Percentiles rank a stretch among this genome's conserved stretches.
These are phyloP conservation scores for Nebria brevicollis DNA, from an alignment of 2,888 invertebrate genomes.

Conservation along the genomic window DNA sequence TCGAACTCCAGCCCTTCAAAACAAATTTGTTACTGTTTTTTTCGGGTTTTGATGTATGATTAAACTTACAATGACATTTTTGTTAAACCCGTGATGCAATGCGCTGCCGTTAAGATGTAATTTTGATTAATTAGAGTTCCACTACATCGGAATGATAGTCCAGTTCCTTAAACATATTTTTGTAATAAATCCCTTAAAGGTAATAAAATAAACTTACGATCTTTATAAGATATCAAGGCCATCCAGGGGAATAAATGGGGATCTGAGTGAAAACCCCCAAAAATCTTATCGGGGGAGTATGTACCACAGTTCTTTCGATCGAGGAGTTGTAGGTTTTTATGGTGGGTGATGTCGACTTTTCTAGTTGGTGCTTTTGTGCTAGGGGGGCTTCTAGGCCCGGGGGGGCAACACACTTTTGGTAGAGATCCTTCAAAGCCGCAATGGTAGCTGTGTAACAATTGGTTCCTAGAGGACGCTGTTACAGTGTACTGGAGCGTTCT, in stretches of 20 bases:
- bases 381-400: not conserved
- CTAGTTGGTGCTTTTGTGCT: not conserved
- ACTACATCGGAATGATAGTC: constrained; percentile 60
- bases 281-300: not conserved
- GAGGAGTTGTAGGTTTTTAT: not conserved
- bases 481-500: not conserved
- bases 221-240: constrained; percentile 28
- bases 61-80: constrained; percentile 54
- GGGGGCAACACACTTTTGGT: constrained; percentile 31
- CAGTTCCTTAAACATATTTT: constrained; percentile 51
- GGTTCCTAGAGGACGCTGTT: constrained; percentile 5
- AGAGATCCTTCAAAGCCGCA: constrained; percentile 31
- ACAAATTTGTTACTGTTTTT: not conserved
- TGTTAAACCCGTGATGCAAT: constrained; percentile 63
- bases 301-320: constrained; percentile 27
- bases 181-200: too few species aligned
- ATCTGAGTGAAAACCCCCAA: not conserved
- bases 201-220: constrained; percentile 7
- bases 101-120: constrained; percentile 70
- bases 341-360: not conserved
- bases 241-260: constrained; percentile 22
- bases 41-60: not conserved
- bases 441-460: constrained; percentile 23
- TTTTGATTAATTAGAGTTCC: constrained; percentile 67
- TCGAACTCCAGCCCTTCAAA: constrained; percentile 67